These are phyloP conservation scores for Picus viridis DNA, from an alignment of 2,797 vertebrate genomes.

Conservation along the genomic window DNA sequence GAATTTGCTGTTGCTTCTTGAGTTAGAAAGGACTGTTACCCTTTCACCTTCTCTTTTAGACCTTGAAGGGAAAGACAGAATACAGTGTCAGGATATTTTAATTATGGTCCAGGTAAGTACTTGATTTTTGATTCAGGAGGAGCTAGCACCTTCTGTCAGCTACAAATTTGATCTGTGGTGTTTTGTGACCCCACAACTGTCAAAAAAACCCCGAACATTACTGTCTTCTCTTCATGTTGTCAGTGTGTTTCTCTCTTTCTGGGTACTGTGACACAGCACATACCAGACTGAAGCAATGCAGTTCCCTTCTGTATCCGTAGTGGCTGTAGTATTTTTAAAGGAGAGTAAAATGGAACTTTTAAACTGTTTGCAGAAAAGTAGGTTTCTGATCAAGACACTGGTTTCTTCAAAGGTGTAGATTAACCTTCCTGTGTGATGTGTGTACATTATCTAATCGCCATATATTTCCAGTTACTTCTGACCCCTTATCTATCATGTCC, in stretches of 20 bases:
- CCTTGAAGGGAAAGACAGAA: neutral
- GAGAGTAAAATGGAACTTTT: neutral
- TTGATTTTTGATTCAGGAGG: neutral
- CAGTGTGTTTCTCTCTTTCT: neutral
- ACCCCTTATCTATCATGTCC: neutral
- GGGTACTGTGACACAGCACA: neutral
- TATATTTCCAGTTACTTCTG: constrained; percentile 3
- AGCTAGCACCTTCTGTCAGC: neutral
- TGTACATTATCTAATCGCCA: neutral
- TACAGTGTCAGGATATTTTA: neutral
- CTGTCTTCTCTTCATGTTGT: neutral
- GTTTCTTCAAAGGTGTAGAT: constrained; percentile 45
- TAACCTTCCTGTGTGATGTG: neutral
- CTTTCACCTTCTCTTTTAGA: neutral
- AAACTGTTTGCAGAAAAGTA: constrained; percentile 21
- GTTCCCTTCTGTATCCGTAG: neutral
- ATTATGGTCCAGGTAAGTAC: neutral
- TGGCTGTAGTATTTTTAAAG: neutral
- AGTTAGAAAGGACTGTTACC: neutral
- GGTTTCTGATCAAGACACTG: neutral
- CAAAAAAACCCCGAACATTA: neutral
- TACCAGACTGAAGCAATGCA: neutral
- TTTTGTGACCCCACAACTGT: neutral
- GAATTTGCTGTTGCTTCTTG: neutral
- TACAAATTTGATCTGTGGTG: neutral